Conservation (phyloP, 2,113 vertebrate genomes). For the Bos indicus region DNA sequence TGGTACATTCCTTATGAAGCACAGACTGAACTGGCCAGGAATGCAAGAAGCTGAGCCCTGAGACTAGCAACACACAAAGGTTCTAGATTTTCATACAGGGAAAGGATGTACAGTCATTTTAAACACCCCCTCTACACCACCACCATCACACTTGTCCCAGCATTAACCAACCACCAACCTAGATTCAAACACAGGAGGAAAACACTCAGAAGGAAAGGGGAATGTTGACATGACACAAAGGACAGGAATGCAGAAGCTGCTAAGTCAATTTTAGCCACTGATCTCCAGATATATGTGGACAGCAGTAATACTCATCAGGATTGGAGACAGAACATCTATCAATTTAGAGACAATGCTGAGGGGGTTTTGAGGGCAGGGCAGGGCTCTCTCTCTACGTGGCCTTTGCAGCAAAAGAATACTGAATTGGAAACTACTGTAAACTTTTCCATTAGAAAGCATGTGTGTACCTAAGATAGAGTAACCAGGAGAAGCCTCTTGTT, state of each 20-base stretch:
- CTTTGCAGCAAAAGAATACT: neutral
- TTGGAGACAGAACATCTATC: neutral
- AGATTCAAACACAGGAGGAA: neutral
- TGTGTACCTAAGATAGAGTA: neutral
- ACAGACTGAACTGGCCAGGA: neutral
- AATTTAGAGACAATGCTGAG: neutral
- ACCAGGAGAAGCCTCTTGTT: neutral
- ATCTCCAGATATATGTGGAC: neutral
- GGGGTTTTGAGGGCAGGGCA: neutral
- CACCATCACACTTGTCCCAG: neutral
- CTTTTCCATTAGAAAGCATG: neutral
- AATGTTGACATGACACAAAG: neutral
- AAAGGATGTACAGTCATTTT: neutral
- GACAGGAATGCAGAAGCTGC: neutral
- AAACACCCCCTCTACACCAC: neutral
- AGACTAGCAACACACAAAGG: neutral
- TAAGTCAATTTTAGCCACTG: neutral
- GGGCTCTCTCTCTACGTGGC: neutral
- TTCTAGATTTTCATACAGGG: neutral
- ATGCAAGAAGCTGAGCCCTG: neutral
- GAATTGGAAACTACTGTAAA: neutral
- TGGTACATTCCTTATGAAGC: neutral
- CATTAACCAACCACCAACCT: neutral
- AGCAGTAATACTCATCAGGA: neutral
- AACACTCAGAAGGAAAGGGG: neutral